These are phyloP conservation scores for Porites australiensis DNA, from an alignment of 64 coral and sea anemone genomes.

Conservation along the genomic window DNA sequence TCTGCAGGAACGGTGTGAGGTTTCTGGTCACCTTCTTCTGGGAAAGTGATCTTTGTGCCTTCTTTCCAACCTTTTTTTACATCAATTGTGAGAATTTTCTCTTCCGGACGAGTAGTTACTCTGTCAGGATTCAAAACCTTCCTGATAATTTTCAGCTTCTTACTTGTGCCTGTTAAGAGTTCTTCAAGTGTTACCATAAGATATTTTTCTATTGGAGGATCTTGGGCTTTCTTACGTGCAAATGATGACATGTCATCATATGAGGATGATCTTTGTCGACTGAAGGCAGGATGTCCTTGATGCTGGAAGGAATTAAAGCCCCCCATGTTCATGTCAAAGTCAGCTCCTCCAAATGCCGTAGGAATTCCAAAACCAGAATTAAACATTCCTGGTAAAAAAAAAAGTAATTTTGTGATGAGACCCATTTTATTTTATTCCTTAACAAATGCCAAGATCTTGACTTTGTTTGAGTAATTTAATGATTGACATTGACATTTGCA, in stretches of 20 bases:
- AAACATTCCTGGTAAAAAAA: slow-evolving; percentile 26
- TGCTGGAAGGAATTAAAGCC: slow-evolving; percentile 22
- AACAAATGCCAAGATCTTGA: no score
- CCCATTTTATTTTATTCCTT: no score
- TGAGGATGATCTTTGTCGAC: slow-evolving; percentile 71
- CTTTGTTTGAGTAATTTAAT: no score
- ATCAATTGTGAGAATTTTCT: slow-evolving; percentile 93
- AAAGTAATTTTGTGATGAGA: no score
- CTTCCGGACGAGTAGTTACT: slow-evolving; percentile 80
- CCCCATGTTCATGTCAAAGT: background rate
- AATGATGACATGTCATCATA: slow-evolving; percentile 83
- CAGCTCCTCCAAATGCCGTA: slow-evolving; percentile 13
- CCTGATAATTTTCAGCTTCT: slow-evolving; percentile 94
- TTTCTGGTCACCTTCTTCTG: slow-evolving; percentile 94
- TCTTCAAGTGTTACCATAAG: slow-evolving; percentile 87
- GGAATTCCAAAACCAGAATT: slow-evolving; percentile 25
- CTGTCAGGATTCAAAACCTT: slow-evolving; percentile 88
- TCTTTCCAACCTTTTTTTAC: slow-evolving; percentile 98
- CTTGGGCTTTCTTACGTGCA: slow-evolving; percentile 64
- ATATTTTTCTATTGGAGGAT: slow-evolving; percentile 92
- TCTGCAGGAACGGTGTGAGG: slow-evolving; percentile 93
- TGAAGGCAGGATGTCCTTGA: slow-evolving; percentile 23
- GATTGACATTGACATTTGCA: no score
- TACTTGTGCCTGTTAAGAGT: slow-evolving; percentile 79
- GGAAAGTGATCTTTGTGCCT: slow-evolving; percentile 97